These are phyloP conservation scores for Blastobasis lacticolella DNA, from an alignment of 2,888 invertebrate species.

Conservation along the genomic window DNA sequence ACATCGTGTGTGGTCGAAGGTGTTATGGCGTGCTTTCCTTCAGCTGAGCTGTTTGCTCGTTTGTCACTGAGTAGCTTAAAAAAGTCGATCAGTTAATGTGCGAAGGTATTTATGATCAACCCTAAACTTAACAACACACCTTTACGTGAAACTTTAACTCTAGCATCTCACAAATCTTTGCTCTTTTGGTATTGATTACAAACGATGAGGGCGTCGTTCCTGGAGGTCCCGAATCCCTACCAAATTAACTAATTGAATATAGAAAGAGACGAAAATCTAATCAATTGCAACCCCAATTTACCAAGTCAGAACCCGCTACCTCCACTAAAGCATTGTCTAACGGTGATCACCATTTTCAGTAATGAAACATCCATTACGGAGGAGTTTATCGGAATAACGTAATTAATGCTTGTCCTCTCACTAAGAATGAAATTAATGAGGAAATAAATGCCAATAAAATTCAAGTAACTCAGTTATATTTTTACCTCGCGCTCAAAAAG, in stretches of 20 bases:
- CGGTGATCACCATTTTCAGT: neutral
- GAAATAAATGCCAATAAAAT: neutral
- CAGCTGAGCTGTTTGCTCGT: too few species aligned
- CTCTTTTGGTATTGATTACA: too few species aligned
- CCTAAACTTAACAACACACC: too few species aligned
- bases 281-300: neutral
- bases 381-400: neutral
- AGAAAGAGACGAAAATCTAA: neutral
- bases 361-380: neutral
- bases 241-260: neutral
- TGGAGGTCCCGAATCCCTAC: too few species aligned
- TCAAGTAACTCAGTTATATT: neutral
- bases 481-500: constrained; percentile 25
- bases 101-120: too few species aligned
- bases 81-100: too few species aligned
- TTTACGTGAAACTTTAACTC: too few species aligned
- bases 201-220: too few species aligned
- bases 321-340: neutral
- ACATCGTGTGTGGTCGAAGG: too few species aligned
- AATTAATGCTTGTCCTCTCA: neutral
- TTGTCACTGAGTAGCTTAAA: too few species aligned
- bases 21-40: too few species aligned
- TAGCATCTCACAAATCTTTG: too few species aligned
- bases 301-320: neutral
- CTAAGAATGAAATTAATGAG: neutral